Evolutionary conservation across 2,113 vertebrate genomes (phyloP), one percentile per base, ranked within the genome.

Genomic region (Rhegmatorhina hoffmannsi): DNA sequence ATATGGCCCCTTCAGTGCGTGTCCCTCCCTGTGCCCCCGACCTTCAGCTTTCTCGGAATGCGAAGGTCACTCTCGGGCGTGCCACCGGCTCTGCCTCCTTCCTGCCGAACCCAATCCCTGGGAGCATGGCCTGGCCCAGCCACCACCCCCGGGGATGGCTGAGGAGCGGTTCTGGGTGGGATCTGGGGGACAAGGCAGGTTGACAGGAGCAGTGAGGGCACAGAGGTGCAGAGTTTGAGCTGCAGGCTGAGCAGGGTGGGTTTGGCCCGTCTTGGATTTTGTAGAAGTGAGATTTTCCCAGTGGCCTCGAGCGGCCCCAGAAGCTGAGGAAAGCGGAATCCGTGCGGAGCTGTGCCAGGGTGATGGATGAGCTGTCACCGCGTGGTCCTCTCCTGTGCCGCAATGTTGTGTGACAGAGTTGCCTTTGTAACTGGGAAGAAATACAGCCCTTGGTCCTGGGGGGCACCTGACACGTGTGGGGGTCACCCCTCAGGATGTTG

Each of bases 331-430:
- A 34, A 33, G 11, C 2, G 2, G 21, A 14, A 34, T 21, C 69
- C 2, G 0, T 0, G 11, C 0, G 18, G 14, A 26, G 56, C 31
- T 25, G 36, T 14, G 47, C 5, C 0, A 1, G 66, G 13, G 17
- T 34, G 43, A 77, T 16, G 55, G 58, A 62, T 13, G 66, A 50
- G 46, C 46, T 49, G 13, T 5, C 1, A 5, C 53, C 1, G 7
- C 17, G 1, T 24, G 26, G 31, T 58, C 15, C 70, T 13, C 25
- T 47, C 44, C 20, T 1, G 13, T 0, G 0, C 33, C 0, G 1
- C 0, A 1, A 33, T n/a, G 49, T 40, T 38, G 44, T 2, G 62
- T 7, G 6, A 28, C 18, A 7, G 1, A 8, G 2, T 21, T 44
- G 50, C 8, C 52, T 46, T 20, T 14, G 40, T 10, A 10, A 38